Evolutionary conservation across 2,113 vertebrate species (phyloP), one percentile per base, ranked within the genome.

Genomic region (Saccopteryx bilineata): DNA sequence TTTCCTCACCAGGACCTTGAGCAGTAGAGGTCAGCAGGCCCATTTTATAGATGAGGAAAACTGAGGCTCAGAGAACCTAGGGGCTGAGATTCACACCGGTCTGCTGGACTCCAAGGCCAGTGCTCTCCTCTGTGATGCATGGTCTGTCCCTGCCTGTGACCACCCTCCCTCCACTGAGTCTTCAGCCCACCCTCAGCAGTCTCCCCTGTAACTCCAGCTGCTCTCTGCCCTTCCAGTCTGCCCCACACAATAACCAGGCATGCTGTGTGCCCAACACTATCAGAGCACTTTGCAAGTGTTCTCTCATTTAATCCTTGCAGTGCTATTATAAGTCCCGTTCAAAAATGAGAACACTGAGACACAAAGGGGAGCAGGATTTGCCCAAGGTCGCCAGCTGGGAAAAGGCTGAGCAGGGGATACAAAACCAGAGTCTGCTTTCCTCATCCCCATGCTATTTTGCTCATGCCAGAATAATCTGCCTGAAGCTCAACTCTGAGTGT

Each of bases 11-110:
- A 24, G 56, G 31, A 23, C 28, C 78, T 82, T 81, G 48, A 66
- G 63, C 48, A 9, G 9, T n/a, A 39, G 31, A 9, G 46, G 28
- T 71, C 66, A 48, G 63, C 17, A 83, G 66, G 23, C 39, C 75
- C 90, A 81, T 68, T 91, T 75, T 46, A 93, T 33, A 61, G 89
- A 58, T 7, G 23, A 81, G 80, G 56, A 71, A 88, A 78, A 82
- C 61, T 17, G 66, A 91, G 80, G 17, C 39, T 83, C 18, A 1
- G 10, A 46, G 26, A 56, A 81, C 28, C 21, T 0, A n/a, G 65
- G 24, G 56, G 24, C 63, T 56, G 33, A 85, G 60, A 5, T 2
- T 14, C 63, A 69, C 58, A 52, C 23, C 52, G 54, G 50, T 26
- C 71, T 76, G 15, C 48, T 17, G 50, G 72, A 21, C 66, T 65